These are phyloP conservation scores for Prinia subflava DNA, from an alignment of 2,113 vertebrate genomes.

Conservation along the genomic window DNA sequence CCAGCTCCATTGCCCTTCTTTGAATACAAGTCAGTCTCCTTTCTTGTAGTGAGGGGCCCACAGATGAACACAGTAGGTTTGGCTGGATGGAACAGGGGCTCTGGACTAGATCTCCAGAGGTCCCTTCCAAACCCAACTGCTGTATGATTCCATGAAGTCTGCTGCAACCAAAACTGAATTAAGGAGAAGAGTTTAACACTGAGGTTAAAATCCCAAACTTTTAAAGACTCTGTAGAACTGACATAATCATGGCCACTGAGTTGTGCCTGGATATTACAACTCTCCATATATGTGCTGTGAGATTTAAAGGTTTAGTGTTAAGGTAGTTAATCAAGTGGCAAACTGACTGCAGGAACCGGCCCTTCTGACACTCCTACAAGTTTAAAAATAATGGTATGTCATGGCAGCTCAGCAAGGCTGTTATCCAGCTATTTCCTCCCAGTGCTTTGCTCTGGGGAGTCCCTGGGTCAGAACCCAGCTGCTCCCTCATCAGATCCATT, in stretches of 20 bases:
- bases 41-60: neutral
- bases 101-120: neutral
- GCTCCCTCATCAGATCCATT: neutral
- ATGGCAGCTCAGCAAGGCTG: neutral
- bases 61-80: neutral
- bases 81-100: neutral
- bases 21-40: rapidly evolving
- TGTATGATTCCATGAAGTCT: neutral
- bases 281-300: neutral
- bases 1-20: neutral
- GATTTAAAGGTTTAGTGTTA: neutral
- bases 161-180: neutral
- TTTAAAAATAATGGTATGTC: neutral
- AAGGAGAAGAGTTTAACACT: neutral
- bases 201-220: neutral
- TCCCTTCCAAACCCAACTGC: neutral
- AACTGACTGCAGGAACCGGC: neutral
- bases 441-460: neutral
- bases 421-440: neutral
- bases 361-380: neutral
- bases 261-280: neutral
- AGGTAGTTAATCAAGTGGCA: neutral
- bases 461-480: neutral
- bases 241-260: neutral
- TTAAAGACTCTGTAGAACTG: neutral